Evolutionary conservation across 2,888 invertebrate genomes (phyloP).

Genomic region (Mythimna pallens): DNA sequence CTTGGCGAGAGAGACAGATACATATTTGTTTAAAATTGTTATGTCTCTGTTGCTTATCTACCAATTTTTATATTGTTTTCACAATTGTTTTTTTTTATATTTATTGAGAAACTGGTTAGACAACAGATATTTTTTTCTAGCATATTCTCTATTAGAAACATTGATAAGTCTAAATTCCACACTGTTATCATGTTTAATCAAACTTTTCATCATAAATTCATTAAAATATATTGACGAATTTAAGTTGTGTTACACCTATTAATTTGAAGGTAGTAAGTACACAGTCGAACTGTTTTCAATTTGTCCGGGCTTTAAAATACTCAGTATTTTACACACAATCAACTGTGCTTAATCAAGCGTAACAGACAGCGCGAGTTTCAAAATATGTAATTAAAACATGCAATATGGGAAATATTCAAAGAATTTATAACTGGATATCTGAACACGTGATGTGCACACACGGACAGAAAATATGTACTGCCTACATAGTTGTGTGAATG

Average conservation of each 20-base stretch:
- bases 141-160: too few relatives aligned
- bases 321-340: neutral
- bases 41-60: too few relatives aligned
- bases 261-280: too few relatives aligned
- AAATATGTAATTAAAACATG: slow-evolving; percentile 35
- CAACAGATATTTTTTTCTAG: too few relatives aligned
- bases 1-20: too few relatives aligned
- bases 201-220: too few relatives aligned
- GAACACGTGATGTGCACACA: neutral
- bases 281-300: neutral
- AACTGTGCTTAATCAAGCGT: neutral
- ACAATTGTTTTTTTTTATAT: too few relatives aligned
- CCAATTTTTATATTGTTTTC: too few relatives aligned
- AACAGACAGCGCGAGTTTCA: slow-evolving; percentile 15
- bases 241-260: neutral
- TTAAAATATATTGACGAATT: neutral
- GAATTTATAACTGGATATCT: neutral
- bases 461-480: neutral
- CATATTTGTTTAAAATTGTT: too few relatives aligned
- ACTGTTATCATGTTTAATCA: too few relatives aligned
- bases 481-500: neutral
- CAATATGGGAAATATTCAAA: slow-evolving; percentile 16
- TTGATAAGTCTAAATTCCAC: too few relatives aligned
- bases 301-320: slow-evolving; percentile 5
- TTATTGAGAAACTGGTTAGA: too few relatives aligned